Base-by-base conservation (phyloP, 2,113 vertebrate species). In the Ellobius talpinus region DNA sequence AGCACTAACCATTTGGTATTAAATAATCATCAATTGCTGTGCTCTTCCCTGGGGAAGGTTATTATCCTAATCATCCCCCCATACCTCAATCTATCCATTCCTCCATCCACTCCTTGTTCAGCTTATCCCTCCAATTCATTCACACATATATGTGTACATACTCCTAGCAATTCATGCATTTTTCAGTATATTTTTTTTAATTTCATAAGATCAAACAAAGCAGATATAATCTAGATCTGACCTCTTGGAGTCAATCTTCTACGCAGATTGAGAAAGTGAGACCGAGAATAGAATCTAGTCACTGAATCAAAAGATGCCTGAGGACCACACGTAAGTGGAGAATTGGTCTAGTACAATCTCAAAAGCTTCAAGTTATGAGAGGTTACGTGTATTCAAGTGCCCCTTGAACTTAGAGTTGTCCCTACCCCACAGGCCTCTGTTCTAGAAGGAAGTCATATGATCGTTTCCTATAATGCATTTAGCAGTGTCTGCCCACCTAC, bases 401-500 rank as follows among this genome's bases (percentile, higher is more conserved):
- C 23, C 31, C 50, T 70, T 95, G 78, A 19, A 65, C 77, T 52
- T 3, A 90, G 42, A 95, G 36, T 47, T 47, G 13, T 74, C 63
- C 45, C 42, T 93, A 61, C 55, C 58, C 26, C 24, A 87, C 65
- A 77, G 39, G 11, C 21, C 55, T 89, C 31, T 91, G 58, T 52
- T 94, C 82, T 47, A 97, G 50, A 93, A 70, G 42, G 77, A 87
- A 95, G 76, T 92, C 90, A 82, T 66, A 63, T 68, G 93, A 68
- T 72, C n/a, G 58, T 92, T 97, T 95, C 39, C 84, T 66, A 42
- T 58, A 65, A 89, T 74, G 52, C 93, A 87, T 78, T 91, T 79
- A 58, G 10, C 21, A 47, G 36, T 72, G 61, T 63, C 47, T 87
- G 29, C 42, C 63, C 88, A 87, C 78, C 74, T 88, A 88, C 17